Percentiles rank a stretch among this genome's conserved stretches.
phyloP scores from a whole-genome alignment of 64 coral and sea anemone genomes.

The Orbicella faveolata region DNA sequence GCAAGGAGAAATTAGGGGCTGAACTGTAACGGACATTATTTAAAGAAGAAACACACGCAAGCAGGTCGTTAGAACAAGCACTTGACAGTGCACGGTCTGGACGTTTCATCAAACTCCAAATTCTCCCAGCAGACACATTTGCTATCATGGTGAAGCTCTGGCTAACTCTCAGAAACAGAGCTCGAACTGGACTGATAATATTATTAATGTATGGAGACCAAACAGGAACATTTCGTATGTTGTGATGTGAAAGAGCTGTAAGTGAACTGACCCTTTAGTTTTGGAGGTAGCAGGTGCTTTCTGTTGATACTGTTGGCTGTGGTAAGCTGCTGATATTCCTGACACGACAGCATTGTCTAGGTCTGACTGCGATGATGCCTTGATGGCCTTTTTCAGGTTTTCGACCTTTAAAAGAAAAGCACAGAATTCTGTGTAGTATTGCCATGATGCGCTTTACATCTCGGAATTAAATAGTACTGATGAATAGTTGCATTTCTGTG shows the following conservation, averaged over 20 bases:
- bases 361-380: slow-evolving; percentile 89
- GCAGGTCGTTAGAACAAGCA: too few species aligned
- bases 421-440: too few species aligned
- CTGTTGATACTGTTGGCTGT: slow-evolving; percentile 95
- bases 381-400: slow-evolving; percentile 94
- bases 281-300: slow-evolving; percentile 72
- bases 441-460: too few species aligned
- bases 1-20: too few species aligned
- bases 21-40: too few species aligned
- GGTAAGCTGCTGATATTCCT: slow-evolving; percentile 64
- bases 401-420: slow-evolving; percentile 65
- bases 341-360: slow-evolving; percentile 75
- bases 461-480: too few species aligned
- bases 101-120: too few species aligned
- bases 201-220: neutral
- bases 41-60: too few species aligned
- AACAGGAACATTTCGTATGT: neutral
- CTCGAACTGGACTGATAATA: neutral
- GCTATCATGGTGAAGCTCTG: too few species aligned
- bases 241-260: neutral
- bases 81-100: too few species aligned
- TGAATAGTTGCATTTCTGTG: too few species aligned
- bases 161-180: too few species aligned
- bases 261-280: slow-evolving; percentile 71
- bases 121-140: neutral